Evolutionary conservation across 2,888 invertebrate species (phyloP).

Genomic region (Elysia crispata): DNA sequence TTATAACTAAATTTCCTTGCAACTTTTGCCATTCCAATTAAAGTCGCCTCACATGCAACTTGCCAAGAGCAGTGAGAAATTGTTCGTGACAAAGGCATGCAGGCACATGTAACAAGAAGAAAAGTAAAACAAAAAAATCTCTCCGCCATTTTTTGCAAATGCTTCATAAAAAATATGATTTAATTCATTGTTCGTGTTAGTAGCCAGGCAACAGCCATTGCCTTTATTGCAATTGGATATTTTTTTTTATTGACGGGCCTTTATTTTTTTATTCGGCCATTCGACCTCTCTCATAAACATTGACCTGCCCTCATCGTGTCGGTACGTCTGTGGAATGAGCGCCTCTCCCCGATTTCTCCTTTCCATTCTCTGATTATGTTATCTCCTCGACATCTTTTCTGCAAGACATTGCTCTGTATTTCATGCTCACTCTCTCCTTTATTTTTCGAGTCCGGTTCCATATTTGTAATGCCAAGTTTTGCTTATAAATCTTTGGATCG

Average conservation of each 20-base stretch:
- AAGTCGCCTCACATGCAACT: neutral
- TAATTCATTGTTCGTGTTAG: no score
- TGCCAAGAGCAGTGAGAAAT: neutral
- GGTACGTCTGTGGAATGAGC: neutral
- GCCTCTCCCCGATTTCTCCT: no score
- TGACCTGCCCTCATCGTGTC: neutral
- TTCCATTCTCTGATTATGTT: no score
- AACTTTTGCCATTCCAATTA: neutral
- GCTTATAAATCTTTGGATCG: no score
- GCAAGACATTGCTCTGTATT: no score
- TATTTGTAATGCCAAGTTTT: no score
- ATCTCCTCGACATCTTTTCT: no score
- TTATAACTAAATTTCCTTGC: neutral
- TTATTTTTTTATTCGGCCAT: neutral
- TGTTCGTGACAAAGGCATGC: slow-evolving; percentile 15
- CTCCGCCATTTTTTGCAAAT: neutral
- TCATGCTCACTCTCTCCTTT: no score
- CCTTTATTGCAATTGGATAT: neutral
- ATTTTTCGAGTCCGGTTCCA: no score
- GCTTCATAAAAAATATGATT: no score
- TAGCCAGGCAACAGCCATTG: neutral
- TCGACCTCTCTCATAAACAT: neutral
- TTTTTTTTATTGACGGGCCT: neutral
- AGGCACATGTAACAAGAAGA: slow-evolving; percentile 10
- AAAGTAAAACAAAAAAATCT: neutral